These are phyloP conservation scores for Oreochromis mossambicus DNA, from an alignment of 2,797 vertebrate species.

Conservation along the genomic window DNA sequence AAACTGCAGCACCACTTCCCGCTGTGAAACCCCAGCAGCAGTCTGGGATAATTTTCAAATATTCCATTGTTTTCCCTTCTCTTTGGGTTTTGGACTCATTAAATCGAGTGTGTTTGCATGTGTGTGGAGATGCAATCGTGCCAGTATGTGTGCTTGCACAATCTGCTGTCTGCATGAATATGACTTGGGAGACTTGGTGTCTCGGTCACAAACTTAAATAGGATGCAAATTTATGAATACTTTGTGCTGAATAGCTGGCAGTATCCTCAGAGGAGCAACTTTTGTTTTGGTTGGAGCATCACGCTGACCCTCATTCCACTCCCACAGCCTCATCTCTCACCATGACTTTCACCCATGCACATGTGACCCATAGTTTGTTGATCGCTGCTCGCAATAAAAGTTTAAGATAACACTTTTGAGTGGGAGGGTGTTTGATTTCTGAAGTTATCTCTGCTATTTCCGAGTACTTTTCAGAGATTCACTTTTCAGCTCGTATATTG, in stretches of 20 bases:
- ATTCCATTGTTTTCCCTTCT: slow-evolving; percentile 43
- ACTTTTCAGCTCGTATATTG: not conserved
- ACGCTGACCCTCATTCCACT: slow-evolving; percentile 3
- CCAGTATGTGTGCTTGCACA: not conserved
- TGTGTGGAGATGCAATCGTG: not conserved
- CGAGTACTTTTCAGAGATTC: not conserved
- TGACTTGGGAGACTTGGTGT: slow-evolving; percentile 11
- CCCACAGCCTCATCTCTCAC: slow-evolving; percentile 10
- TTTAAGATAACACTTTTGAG: slow-evolving; percentile 13
- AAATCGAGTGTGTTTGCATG: not conserved
- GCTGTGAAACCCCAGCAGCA: slow-evolving; percentile 25
- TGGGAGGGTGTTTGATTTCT: slow-evolving; percentile 1
- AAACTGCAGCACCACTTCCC: slow-evolving; percentile 27
- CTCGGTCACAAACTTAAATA: slow-evolving; percentile 31
- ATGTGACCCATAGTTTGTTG: not conserved
- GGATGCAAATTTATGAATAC: slow-evolving; percentile 67
- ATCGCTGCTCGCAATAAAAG: slow-evolving; percentile 15
- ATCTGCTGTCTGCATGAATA: slow-evolving; percentile 14
- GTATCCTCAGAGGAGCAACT: slow-evolving; percentile 12
- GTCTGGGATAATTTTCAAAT: slow-evolving; percentile 37
- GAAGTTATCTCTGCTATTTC: slow-evolving; percentile 31
- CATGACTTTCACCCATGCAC: not conserved
- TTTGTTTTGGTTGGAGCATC: slow-evolving; percentile 60
- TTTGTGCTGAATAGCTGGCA: slow-evolving; percentile 46
- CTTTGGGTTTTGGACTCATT: slow-evolving; percentile 30